A percentile compares a stretch with the other conserved stretches of the same genome.
These are phyloP conservation scores for Lutjanus campechanus DNA, from an alignment of 2,797 vertebrate species.

Conservation along the genomic window DNA sequence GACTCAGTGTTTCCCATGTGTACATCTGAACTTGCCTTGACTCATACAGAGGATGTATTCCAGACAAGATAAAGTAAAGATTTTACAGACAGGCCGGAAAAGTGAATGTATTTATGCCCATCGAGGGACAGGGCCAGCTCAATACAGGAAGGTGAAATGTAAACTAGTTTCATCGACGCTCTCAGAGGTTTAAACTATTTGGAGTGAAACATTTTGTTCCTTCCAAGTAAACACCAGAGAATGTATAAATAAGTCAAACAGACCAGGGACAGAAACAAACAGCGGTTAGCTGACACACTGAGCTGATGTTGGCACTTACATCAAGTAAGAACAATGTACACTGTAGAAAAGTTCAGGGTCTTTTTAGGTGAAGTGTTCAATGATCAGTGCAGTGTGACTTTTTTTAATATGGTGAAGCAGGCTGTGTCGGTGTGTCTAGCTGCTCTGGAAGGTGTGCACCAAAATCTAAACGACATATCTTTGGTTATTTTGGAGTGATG, in stretches of 20 bases:
- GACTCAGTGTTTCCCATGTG: background rate
- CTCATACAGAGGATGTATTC: background rate
- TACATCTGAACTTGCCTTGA: background rate
- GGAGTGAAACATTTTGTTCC: constrained; percentile 9
- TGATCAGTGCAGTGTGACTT: background rate
- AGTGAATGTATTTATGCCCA: constrained; percentile 14
- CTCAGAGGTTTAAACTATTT: constrained; percentile 5
- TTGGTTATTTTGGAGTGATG: background rate
- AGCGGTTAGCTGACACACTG: background rate
- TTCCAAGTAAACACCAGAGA: constrained; percentile 6
- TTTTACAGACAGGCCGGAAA: background rate
- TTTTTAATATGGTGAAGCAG: background rate
- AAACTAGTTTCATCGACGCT: constrained; percentile 9
- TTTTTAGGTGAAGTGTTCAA: background rate
- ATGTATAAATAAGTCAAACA: constrained; percentile 35
- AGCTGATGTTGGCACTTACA: background rate
- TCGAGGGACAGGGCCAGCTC: constrained; percentile 23
- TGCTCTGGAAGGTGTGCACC: background rate
- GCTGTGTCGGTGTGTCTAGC: background rate
- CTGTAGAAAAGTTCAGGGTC: background rate
- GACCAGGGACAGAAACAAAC: constrained; percentile 15
- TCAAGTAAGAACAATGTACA: background rate
- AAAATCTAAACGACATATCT: background rate
- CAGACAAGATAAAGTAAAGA: background rate
- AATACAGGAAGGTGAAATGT: constrained; percentile 31